Evolutionary conservation across 2,113 vertebrate species (phyloP).

Genomic region (Ophthalmotilapia sp.): DNA sequence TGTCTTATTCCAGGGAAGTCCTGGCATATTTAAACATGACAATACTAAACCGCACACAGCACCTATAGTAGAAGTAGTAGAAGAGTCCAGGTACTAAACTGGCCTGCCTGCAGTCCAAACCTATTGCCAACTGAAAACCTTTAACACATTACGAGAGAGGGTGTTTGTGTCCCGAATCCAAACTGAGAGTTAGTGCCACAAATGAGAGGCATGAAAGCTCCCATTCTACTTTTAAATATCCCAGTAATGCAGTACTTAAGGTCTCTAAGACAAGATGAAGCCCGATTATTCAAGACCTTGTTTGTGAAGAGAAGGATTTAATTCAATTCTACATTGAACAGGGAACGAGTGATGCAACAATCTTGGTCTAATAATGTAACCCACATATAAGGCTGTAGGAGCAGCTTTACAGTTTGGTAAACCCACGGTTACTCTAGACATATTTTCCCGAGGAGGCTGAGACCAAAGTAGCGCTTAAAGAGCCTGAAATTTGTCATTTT

Average conservation of each 20-base stretch:
- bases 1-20: not conserved
- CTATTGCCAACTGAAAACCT: too few species aligned
- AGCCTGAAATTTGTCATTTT: rapidly evolving
- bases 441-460: rapidly evolving
- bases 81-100: not conserved
- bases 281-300: not conserved
- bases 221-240: not conserved
- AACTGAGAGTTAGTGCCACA: not conserved
- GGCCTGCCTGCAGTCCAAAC: not conserved
- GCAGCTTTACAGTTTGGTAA: not conserved
- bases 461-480: not conserved
- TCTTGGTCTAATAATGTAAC: not conserved
- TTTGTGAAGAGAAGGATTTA: not conserved
- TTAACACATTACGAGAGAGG: rapidly evolving
- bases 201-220: not conserved
- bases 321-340: not conserved
- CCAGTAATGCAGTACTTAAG: not conserved
- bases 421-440: not conserved
- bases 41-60: not conserved
- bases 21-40: not conserved
- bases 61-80: not conserved
- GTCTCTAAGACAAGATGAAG: not conserved
- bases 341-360: not conserved
- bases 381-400: not conserved
- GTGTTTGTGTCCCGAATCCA: not conserved